Evolutionary conservation across 2,797 vertebrate species (phyloP).

Genomic region (Labeo calbasu): DNA sequence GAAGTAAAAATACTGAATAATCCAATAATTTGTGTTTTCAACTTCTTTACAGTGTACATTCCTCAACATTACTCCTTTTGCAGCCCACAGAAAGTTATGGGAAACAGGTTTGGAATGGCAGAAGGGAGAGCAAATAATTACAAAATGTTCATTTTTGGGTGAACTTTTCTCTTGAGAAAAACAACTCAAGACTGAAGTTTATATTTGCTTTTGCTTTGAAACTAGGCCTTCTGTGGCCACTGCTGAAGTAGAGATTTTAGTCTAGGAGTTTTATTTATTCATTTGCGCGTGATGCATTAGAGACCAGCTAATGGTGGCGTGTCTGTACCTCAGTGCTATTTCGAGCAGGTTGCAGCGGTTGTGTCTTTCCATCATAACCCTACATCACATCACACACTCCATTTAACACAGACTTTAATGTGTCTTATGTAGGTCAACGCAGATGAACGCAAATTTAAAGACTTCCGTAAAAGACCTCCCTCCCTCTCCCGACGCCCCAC

Average conservation of each 20-base stretch:
- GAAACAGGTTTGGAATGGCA: background rate
- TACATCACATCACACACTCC: constrained; percentile 39
- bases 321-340: constrained; percentile 36
- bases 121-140: background rate
- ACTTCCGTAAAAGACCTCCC: constrained; percentile 10
- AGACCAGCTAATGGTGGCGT: constrained; percentile 2
- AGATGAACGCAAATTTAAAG: constrained; percentile 35
- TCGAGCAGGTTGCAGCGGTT: constrained; percentile 32
- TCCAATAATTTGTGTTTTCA: too few relatives aligned
- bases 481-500: constrained; percentile 5
- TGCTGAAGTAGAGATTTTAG: background rate
- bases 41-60: background rate
- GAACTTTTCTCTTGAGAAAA: background rate
- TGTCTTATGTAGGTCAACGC: constrained; percentile 48
- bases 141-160: background rate
- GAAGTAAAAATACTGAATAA: too few relatives aligned
- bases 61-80: background rate
- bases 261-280: constrained; percentile 37
- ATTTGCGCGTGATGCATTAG: constrained; percentile 7
- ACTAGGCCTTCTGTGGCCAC: constrained; percentile 1
- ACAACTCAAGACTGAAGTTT: background rate
- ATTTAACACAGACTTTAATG: constrained; percentile 50
- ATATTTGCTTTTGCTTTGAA: background rate
- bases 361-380: constrained; percentile 36
- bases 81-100: background rate